Conservation (phyloP, 30 jellyfish, hydroid and myxozoan species). For the Cassiopea andromeda region DNA sequence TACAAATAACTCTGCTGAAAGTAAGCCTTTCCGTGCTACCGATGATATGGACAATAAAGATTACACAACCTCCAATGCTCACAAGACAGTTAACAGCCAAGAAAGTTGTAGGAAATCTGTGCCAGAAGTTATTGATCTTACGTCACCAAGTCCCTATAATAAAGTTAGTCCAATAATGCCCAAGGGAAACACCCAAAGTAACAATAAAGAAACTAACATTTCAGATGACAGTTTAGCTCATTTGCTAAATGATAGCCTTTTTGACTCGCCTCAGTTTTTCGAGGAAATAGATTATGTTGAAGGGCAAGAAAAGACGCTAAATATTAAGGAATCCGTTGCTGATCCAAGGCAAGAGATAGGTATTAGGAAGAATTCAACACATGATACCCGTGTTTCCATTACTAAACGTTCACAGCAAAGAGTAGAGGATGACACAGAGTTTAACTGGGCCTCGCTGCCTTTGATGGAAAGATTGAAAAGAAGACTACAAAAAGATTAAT, state of each 20-base stretch:
- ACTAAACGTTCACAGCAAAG: constrained; percentile 1
- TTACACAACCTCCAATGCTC: too few species aligned
- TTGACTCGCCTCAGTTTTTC: constrained; percentile 26
- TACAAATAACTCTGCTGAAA: too few species aligned
- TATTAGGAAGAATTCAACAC: constrained; percentile 19
- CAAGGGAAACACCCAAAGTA: background rate
- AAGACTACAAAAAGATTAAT: constrained; percentile 9
- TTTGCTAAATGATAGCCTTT: background rate
- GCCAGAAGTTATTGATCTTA: background rate
- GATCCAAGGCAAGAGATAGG: constrained; percentile 24
- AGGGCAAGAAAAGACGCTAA: constrained; percentile 6
- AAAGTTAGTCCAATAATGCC: background rate
- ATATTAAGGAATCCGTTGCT: background rate
- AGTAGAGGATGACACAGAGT: background rate
- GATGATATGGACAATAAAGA: too few species aligned
- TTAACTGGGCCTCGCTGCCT: background rate
- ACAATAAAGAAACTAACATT: background rate
- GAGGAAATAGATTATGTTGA: constrained; percentile 2
- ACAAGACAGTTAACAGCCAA: too few species aligned
- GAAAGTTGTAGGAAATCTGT: background rate
- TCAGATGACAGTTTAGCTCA: constrained; percentile 41
- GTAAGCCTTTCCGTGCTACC: too few species aligned
- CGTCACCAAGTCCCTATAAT: background rate
- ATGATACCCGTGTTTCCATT: background rate
- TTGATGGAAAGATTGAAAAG: constrained; percentile 54